These are phyloP conservation scores for Apogon hyalosoma DNA, from an alignment of 2,797 vertebrate species.

Conservation along the genomic window DNA sequence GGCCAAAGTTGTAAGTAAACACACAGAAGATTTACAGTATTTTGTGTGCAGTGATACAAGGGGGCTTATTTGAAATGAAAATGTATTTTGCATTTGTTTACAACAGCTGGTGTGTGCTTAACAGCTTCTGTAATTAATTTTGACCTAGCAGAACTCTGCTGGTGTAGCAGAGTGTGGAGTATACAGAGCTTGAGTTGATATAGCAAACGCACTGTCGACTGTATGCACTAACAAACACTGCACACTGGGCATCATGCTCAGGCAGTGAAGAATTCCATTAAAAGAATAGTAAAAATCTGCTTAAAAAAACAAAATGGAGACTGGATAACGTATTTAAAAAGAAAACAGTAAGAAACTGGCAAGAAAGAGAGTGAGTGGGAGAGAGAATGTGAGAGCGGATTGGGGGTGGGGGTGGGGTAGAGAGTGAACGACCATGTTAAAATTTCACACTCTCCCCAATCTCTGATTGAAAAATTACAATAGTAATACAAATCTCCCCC, in stretches of 20 bases:
- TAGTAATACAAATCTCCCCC: slow-evolving; percentile 75
- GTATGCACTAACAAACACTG: slow-evolving; percentile 48
- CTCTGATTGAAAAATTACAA: slow-evolving; percentile 81
- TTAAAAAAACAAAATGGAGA: slow-evolving; percentile 73
- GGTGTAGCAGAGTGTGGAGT: slow-evolving; percentile 58
- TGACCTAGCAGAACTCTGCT: slow-evolving; percentile 78
- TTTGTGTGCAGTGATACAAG: slow-evolving; percentile 58
- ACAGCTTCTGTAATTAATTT: slow-evolving; percentile 84
- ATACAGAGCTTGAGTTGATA: slow-evolving; percentile 60
- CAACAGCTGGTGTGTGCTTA: slow-evolving; percentile 83
- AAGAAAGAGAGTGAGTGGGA: slow-evolving; percentile 1
- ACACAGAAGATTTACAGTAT: slow-evolving; percentile 64
- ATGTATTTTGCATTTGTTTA: slow-evolving; percentile 84
- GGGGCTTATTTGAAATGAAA: slow-evolving; percentile 80
- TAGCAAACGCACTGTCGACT: slow-evolving; percentile 41
- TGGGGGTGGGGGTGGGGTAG: slow-evolving; percentile 4
- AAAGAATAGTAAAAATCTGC: slow-evolving; percentile 63
- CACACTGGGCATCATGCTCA: slow-evolving; percentile 34
- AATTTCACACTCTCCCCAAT: slow-evolving; percentile 79
- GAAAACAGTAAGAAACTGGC: slow-evolving; percentile 14
- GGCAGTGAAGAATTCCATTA: slow-evolving; percentile 64
- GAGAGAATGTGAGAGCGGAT: not conserved
- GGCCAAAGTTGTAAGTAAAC: slow-evolving; percentile 70
- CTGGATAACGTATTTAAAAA: not conserved
- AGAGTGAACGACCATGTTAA: slow-evolving; percentile 67